phyloP scores from a whole-genome alignment of 2,113 vertebrate genomes.

The Pampusana beccarii region DNA sequence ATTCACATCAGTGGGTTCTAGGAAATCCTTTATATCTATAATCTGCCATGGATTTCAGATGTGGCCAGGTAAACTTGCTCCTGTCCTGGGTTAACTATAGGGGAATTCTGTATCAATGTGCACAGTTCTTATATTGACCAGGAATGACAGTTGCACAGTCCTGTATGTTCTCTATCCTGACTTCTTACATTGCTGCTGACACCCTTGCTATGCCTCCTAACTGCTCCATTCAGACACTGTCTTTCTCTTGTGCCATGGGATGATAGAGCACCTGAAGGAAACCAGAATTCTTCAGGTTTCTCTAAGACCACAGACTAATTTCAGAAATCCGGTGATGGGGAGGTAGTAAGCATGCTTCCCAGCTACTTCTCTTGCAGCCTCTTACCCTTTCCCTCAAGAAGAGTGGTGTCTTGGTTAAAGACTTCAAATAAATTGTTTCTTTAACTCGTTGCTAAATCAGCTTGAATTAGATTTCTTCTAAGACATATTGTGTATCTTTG shows the following conservation, averaged over 20 bases:
- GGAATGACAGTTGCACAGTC: accelerated
- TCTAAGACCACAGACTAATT: background rate
- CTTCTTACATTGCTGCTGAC: background rate
- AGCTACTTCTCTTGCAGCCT: background rate
- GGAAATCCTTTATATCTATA: background rate
- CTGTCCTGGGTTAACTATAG: background rate
- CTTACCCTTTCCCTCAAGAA: background rate
- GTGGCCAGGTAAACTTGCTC: background rate
- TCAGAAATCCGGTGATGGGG: background rate
- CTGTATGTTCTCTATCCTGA: background rate
- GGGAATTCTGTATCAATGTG: background rate
- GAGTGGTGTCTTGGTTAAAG: background rate
- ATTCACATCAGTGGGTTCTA: background rate
- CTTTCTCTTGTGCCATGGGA: background rate
- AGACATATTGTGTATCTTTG: background rate
- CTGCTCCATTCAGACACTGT: background rate
- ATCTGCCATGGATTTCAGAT: background rate
- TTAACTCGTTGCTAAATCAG: background rate
- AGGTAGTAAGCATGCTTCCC: background rate
- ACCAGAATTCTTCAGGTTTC: background rate
- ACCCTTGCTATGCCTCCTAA: background rate
- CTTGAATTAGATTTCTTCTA: background rate
- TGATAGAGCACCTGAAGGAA: background rate
- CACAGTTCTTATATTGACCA: background rate
- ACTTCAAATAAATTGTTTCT: background rate